Percentiles rank a stretch among this genome's conserved stretches.
Conservation (phyloP, 2,888 invertebrate genomes). For the Biston betularia region DNA sequence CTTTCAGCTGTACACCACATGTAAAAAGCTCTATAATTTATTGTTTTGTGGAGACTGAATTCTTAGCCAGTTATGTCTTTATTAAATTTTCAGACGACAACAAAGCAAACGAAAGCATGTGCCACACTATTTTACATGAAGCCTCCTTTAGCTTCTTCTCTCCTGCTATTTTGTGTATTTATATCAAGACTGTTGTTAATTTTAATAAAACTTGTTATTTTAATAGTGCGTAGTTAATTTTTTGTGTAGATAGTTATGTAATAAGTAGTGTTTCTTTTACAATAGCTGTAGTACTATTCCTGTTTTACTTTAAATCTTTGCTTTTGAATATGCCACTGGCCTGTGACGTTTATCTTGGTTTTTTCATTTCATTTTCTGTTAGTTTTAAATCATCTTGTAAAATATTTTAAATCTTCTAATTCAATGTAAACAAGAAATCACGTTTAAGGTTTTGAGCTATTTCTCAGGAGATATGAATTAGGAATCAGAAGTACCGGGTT, state of each 20-base stretch:
- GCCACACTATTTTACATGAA: slow-evolving; percentile 71
- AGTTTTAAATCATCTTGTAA: neutral
- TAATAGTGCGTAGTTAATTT: slow-evolving; percentile 29
- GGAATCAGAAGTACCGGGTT: too few relatives aligned
- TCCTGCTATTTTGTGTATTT: slow-evolving; percentile 37
- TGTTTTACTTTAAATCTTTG: slow-evolving; percentile 27
- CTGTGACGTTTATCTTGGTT: slow-evolving; percentile 37
- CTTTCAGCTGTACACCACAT: neutral
- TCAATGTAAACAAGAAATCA: neutral
- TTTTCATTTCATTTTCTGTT: slow-evolving; percentile 24
- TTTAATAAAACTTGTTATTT: slow-evolving; percentile 38
- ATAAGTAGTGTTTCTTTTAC: slow-evolving; percentile 17
- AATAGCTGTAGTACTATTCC: slow-evolving; percentile 28
- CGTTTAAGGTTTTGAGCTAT: too few relatives aligned
- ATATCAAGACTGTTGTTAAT: slow-evolving; percentile 39
- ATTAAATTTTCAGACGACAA: slow-evolving; percentile 77
- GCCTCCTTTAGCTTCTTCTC: slow-evolving; percentile 38
- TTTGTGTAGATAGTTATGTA: slow-evolving; percentile 27
- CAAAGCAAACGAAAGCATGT: slow-evolving; percentile 77
- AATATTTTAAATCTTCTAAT: neutral
- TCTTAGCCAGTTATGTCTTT: slow-evolving; percentile 61
- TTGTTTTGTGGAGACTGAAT: slow-evolving; percentile 3
- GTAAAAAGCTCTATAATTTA: neutral
- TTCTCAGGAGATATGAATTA: too few relatives aligned
- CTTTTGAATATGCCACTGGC: slow-evolving; percentile 40